These are phyloP conservation scores for Nothoprocta pentlandii DNA, from an alignment of 2,113 vertebrate species.

Conservation along the genomic window DNA sequence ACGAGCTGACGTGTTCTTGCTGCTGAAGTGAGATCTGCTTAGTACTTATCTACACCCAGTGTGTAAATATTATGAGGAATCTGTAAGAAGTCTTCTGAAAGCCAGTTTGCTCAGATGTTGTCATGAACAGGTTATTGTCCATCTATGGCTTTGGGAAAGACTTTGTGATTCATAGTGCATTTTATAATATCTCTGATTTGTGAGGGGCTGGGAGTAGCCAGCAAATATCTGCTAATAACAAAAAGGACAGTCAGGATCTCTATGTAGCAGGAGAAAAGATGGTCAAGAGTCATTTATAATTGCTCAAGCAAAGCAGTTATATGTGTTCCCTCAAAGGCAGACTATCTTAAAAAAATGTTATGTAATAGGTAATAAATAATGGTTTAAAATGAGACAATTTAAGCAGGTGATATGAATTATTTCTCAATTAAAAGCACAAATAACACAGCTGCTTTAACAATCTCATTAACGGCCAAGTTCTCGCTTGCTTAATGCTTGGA, in stretches of 20 bases:
- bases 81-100: constrained; percentile 30
- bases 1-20: accelerated
- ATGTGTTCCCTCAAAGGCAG: constrained; percentile 29
- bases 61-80: constrained; percentile 63
- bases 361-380: neutral
- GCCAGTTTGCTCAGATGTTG: constrained; percentile 29
- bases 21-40: constrained; percentile 29
- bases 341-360: constrained; percentile 16
- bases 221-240: constrained; percentile 38
- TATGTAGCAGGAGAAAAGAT: constrained; percentile 34
- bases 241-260: neutral
- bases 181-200: constrained; percentile 39
- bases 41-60: neutral
- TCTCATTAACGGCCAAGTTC: neutral
- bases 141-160: constrained; percentile 20
- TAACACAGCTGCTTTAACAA: neutral
- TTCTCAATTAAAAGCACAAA: constrained; percentile 5
- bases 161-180: constrained; percentile 8
- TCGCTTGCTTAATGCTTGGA: neutral
- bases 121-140: constrained; percentile 36
- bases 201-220: constrained; percentile 15
- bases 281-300: neutral
- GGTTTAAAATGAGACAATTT: neutral
- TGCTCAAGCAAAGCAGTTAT: neutral
- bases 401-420: neutral